Base-by-base conservation (phyloP, 2,888 invertebrate species). In the Hirtodrosophila cameraria region DNA sequence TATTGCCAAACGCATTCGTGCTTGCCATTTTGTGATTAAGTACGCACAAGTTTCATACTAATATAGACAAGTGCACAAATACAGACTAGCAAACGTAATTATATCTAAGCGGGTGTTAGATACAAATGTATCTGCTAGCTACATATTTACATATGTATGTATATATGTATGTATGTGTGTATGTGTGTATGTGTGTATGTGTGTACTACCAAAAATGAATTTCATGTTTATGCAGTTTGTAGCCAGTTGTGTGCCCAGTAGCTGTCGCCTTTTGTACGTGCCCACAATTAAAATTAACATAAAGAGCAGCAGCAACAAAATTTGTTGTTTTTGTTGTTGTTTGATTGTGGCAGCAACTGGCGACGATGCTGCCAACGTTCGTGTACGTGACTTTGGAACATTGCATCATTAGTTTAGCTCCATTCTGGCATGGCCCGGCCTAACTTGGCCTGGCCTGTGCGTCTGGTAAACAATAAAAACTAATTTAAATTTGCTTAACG, bases 401-500 rank as follows among this genome's bases (percentile, higher is more conserved):
- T 80, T 82, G 80, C 84, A 86, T 80, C 80, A 80, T 80, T 79
- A 86, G 83, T 64, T 67, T 28, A 52, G 64, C 59, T 55, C 9
- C 18, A 11, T 54, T 59, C n/a, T 66, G 60, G 45, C 16, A 38
- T 33, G 46, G 12, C 30, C 13, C 28, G 46, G 36, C 27, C 27
- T 28, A 38, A 7, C 31, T 3, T 39, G 35, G 5, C 28, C 13
- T 25, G 45, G 53, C 53, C 58, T 54, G 39, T 53, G 18, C 57
- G 39, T 60, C 57, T 57, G 62, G 57, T 52, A 78, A 81, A 81
- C 85, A 86, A 82, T 78, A 72, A 75, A 82, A 84, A 86, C 82
- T 81, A 77, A 82, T 82, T 77, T 81, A 81, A 84, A 82, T 77
- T 81, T 84, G 82, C 87, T 84, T 70, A 86, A 80, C 65, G 65